These are phyloP conservation scores for Liasis olivaceus DNA, from an alignment of 2,797 vertebrate species.

Conservation along the genomic window DNA sequence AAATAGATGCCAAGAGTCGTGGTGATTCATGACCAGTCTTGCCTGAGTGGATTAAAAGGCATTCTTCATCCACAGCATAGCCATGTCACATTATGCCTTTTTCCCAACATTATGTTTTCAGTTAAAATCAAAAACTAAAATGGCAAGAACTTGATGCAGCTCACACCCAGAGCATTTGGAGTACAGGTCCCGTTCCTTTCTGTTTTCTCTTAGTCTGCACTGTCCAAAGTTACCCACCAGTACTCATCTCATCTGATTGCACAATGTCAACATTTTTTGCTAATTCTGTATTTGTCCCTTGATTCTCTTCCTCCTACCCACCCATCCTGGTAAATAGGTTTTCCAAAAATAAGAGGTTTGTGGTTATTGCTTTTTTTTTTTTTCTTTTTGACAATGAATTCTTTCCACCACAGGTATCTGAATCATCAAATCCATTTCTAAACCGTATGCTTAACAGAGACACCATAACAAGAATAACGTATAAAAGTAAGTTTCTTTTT, in stretches of 20 bases:
- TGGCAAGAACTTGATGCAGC: background rate
- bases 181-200: background rate
- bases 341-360: background rate
- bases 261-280: background rate
- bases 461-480: slow-evolving; percentile 99
- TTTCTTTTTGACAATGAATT: slow-evolving; percentile 12
- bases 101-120: background rate
- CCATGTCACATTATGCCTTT: background rate
- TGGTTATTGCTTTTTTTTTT: background rate
- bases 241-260: background rate
- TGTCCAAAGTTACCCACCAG: background rate
- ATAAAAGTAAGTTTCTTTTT: slow-evolving; percentile 91
- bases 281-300: background rate
- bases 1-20: background rate
- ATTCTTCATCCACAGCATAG: background rate
- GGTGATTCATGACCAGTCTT: background rate
- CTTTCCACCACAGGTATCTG: slow-evolving; percentile 85
- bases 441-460: slow-evolving; percentile 99
- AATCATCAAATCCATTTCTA: slow-evolving; percentile 96
- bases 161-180: background rate
- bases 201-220: background rate
- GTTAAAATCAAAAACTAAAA: background rate
- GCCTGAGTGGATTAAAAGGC: background rate
- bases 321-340: background rate
- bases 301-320: background rate